Evolutionary conservation across 2,113 vertebrate genomes (phyloP).

Genomic region (Lipotes vexillifer): DNA sequence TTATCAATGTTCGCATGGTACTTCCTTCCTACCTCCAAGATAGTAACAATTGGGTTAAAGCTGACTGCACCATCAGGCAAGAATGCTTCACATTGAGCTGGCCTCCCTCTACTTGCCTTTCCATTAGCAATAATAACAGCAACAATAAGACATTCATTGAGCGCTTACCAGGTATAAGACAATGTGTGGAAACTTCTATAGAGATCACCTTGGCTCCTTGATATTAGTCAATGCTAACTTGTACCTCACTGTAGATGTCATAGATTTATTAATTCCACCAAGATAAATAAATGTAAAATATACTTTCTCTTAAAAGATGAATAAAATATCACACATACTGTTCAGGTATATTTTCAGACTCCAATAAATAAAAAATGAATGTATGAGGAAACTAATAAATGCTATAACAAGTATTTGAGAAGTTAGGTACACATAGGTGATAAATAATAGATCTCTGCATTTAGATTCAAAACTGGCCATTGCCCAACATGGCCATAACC

Average conservation of each 20-base stretch:
- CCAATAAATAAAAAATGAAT: background rate
- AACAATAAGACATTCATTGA: background rate
- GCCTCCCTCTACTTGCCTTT: background rate
- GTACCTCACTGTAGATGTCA: background rate
- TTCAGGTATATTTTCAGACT: background rate
- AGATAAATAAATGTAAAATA: background rate
- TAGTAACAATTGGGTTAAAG: background rate
- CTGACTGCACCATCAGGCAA: background rate
- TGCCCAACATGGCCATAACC: background rate
- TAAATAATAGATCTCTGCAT: background rate
- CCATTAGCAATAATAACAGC: background rate
- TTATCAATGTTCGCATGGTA: background rate
- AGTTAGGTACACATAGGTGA: background rate
- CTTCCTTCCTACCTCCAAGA: background rate
- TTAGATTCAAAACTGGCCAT: background rate
- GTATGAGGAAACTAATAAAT: background rate
- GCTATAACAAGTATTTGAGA: background rate
- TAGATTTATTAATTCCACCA: background rate
- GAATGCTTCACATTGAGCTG: background rate
- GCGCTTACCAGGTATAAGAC: background rate
- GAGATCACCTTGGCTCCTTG: background rate
- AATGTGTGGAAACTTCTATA: background rate
- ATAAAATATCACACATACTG: background rate
- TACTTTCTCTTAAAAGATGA: background rate
- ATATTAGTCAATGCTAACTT: background rate